Evolutionary conservation across 2,113 vertebrate genomes (phyloP).

Genomic region (Cromileptes altivelis): DNA sequence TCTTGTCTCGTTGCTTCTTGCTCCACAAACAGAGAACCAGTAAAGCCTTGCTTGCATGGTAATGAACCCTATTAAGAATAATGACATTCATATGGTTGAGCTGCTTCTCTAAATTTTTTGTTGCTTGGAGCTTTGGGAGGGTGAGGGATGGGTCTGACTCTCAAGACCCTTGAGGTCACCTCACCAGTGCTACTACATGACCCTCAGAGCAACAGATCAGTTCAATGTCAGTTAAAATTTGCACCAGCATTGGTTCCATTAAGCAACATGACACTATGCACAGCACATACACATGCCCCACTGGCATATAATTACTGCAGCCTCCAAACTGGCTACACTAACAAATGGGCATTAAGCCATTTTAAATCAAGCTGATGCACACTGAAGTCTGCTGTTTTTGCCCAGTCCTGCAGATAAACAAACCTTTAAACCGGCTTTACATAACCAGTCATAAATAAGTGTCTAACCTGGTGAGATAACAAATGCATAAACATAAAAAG

Average conservation of each 20-base stretch:
- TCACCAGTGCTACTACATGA: conserved; percentile 15
- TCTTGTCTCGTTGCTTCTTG: not conserved
- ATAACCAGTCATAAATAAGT: conserved; percentile 17
- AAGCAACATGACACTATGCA: conserved; percentile 4
- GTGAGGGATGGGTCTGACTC: not conserved
- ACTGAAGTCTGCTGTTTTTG: not conserved
- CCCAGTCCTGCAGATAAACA: conserved; percentile 5
- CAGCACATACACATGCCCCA: conserved; percentile 5
- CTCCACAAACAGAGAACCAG: not conserved
- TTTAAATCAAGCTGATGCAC: conserved; percentile 14
- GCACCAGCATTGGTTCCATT: not conserved
- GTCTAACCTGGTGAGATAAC: conserved; percentile 14
- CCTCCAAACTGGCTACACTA: not conserved
- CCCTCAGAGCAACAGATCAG: conserved; percentile 17
- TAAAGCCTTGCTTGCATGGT: not conserved
- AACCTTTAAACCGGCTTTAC: conserved; percentile 27
- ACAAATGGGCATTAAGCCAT: conserved; percentile 29
- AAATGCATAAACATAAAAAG: not conserved
- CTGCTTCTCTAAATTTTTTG: not conserved
- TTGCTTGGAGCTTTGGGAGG: not conserved
- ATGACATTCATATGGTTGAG: not conserved
- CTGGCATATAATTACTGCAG: conserved; percentile 38
- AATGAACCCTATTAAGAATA: not conserved
- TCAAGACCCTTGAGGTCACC: not conserved
- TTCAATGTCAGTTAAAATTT: conserved; percentile 36